Evolutionary conservation across 2,888 invertebrate species (phyloP), one percentile per base, ranked within the genome.

Genomic region (Drosophila pegasa): DNA sequence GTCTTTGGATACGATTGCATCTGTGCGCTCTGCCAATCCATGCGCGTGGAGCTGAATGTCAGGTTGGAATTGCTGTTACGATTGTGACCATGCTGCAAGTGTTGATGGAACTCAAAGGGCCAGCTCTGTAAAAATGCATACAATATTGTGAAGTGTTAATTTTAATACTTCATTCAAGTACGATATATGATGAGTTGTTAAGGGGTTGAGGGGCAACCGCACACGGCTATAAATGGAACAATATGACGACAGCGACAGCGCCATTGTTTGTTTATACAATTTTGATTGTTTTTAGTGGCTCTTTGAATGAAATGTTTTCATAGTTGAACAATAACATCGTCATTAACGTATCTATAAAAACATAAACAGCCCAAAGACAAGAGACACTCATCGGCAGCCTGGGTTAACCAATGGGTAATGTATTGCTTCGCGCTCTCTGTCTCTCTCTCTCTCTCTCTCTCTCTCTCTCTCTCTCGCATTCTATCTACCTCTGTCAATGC

Each of bases 21-120:
- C n/a, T 83, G 79, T 20, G 73, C 8, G 35, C 33, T 57, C 50
- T 87, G 87, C 83, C 83, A 84, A 22, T 88, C 87, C 78, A 83
- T 70, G 47, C 82, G 82, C 5, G 71, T 25, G 40, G 83, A 63
- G 18, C 45, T 58, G 45, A 72, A 86, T 38, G 75, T 31, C 27
- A 56, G 52, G 52, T 70, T 87, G 37, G 70, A 50, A 45, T 54
- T 75, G 35, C 6, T 52, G 12, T 75, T 51, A 4, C 79, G 78
- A 38, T 40, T 73, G 16, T 68, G 54, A 5, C 64, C 71, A 25
- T 75, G 65, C 22, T 78, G 76, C 35, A 75, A 52, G 31, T 77
- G 75, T 14, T 95, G 94, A 91, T 96, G 96, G 89, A 96, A 95
- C 63, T 95, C 95, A 88, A 96, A 96, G 0, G 96, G 96, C 96